phyloP scores from a whole-genome alignment of 53 echinoderm and acorn worm genomes.

The Echinometra lucunter region DNA sequence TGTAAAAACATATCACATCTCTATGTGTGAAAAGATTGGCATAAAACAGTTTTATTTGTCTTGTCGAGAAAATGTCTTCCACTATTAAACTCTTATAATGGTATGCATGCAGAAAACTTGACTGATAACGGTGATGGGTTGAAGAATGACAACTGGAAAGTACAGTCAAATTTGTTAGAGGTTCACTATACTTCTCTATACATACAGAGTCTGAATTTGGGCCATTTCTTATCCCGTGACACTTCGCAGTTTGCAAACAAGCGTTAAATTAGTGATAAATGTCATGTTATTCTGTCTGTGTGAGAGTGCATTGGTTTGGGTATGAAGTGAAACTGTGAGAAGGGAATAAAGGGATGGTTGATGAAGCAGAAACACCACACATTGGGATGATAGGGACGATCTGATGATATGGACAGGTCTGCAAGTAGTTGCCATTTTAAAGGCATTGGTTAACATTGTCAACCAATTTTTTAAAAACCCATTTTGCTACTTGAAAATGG shows the following conservation, averaged over 20 bases:
- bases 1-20: neutral
- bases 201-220: neutral
- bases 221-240: neutral
- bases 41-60: neutral
- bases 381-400: neutral
- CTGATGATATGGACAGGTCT: neutral
- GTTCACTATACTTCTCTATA: slow-evolving; percentile 3
- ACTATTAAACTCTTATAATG: neutral
- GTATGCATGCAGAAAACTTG: neutral
- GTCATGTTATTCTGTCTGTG: slow-evolving; percentile 1
- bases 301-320: neutral
- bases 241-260: neutral
- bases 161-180: neutral
- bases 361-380: neutral
- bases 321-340: slow-evolving; percentile 17
- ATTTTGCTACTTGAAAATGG: no score
- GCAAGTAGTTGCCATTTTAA: neutral
- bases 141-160: neutral
- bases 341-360: neutral
- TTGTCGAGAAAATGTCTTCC: neutral
- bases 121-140: neutral
- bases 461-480: no score
- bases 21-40: slow-evolving; percentile 4
- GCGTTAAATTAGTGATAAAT: slow-evolving; percentile 23
- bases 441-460: no score